Evolutionary conservation across 2,888 invertebrate species (phyloP).

Genomic region (Drosophila anomalata): DNA sequence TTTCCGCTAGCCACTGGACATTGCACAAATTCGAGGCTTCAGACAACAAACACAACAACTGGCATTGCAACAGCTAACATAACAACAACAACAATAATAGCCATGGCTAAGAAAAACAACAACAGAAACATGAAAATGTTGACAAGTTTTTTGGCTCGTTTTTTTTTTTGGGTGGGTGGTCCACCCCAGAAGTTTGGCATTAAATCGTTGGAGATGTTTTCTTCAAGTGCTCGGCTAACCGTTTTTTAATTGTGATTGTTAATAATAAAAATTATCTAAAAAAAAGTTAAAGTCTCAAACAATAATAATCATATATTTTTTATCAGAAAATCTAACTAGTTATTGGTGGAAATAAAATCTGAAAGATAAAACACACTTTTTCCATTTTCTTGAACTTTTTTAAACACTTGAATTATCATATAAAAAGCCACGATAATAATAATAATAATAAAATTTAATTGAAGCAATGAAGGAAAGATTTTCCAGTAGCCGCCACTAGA

Average conservation of each 20-base stretch:
- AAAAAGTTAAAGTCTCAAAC: not conserved
- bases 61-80: constrained; percentile 13
- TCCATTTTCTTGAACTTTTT: not conserved
- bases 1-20: constrained; percentile 67
- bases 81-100: constrained; percentile 1
- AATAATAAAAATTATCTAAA: not conserved
- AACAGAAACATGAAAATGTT: constrained; percentile 53
- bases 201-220: not conserved
- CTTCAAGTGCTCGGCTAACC: constrained; percentile 25
- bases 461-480: not conserved
- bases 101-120: constrained; percentile 21
- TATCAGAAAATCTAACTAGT: too few species aligned
- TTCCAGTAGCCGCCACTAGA: not conserved
- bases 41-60: constrained; percentile 17
- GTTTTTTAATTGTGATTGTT: constrained; percentile 11
- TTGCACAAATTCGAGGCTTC: constrained; percentile 63
- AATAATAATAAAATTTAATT: constrained; percentile 1
- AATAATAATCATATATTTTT: not conserved
- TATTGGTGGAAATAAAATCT: too few species aligned
- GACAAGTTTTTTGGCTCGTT: constrained; percentile 56
- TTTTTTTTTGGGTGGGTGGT: constrained; percentile 26
- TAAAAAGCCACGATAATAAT: not conserved
- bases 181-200: constrained; percentile 4
- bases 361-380: not conserved
- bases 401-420: not conserved